Evolutionary conservation across 2,888 invertebrate species (phyloP).

Genomic region (Hypomecis punctinalis): DNA sequence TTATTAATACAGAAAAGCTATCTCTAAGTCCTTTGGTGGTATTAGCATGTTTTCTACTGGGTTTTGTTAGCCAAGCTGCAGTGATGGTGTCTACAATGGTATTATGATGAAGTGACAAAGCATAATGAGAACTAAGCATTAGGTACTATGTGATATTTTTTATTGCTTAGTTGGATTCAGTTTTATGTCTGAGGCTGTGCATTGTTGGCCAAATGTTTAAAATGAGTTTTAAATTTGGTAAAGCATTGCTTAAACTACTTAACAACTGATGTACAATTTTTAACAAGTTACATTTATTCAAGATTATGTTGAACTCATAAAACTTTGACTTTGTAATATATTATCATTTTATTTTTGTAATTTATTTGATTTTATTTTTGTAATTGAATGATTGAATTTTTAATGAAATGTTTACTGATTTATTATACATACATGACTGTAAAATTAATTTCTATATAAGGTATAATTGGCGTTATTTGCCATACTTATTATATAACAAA

Average conservation of each 20-base stretch:
- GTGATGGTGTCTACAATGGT: constrained; percentile 43
- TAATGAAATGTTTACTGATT: too few species aligned
- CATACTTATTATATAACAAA: too few species aligned
- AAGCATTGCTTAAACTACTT: constrained; percentile 25
- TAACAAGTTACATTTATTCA: not conserved
- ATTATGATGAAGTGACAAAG: constrained; percentile 45
- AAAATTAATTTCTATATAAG: too few species aligned
- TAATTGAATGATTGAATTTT: too few species aligned
- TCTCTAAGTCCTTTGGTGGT: constrained; percentile 17
- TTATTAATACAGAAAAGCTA: constrained; percentile 13
- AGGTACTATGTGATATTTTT: constrained; percentile 36
- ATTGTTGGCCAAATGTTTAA: constrained; percentile 37
- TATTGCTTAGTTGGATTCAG: constrained; percentile 45
- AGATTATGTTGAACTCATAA: too few species aligned
- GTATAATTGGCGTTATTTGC: too few species aligned
- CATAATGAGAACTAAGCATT: constrained; percentile 48
- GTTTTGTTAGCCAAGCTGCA: constrained; percentile 45
- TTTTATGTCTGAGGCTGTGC: constrained; percentile 51
- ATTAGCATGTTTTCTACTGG: constrained; percentile 25
- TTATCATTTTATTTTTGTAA: too few species aligned
- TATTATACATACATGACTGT: too few species aligned
- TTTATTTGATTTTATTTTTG: too few species aligned
- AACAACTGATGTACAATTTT: not conserved
- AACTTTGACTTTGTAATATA: too few species aligned
- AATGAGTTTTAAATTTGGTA: constrained; percentile 6